phyloP scores from a whole-genome alignment of 2,888 invertebrate species.

The Cinara cedri region DNA sequence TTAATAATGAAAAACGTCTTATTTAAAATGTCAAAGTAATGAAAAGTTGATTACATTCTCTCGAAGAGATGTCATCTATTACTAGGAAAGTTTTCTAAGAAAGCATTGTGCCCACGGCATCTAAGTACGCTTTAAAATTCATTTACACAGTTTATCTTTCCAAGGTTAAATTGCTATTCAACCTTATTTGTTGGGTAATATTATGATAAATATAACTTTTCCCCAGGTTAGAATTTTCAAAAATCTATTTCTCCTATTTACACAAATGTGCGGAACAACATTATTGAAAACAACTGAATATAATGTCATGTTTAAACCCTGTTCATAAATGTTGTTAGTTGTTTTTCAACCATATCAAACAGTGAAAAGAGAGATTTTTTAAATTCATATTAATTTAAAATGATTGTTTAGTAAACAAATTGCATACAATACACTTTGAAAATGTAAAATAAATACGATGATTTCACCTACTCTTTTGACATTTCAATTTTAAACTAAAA shows the following conservation, averaged over 20 bases:
- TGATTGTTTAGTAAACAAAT: neutral
- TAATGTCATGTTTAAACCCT: too few relatives aligned
- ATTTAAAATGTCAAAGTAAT: slow-evolving; percentile 42
- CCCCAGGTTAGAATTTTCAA: neutral
- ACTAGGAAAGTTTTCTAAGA: neutral
- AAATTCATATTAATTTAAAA: neutral
- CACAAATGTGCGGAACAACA: neutral
- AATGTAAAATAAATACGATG: neutral
- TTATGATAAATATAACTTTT: slow-evolving; percentile 2
- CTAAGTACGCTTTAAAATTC: neutral
- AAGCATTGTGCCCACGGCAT: neutral
- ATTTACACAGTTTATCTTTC: neutral
- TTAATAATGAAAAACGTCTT: slow-evolving; percentile 47
- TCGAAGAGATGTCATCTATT: slow-evolving; percentile 24
- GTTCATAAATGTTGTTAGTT: neutral
- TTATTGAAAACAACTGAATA: neutral
- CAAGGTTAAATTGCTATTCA: slow-evolving; percentile 9
- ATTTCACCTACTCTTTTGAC: slow-evolving; percentile 8
- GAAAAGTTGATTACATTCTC: slow-evolving; percentile 34
- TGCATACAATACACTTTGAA: neutral
- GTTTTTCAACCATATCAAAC: too few relatives aligned
- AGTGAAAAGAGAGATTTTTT: neutral
- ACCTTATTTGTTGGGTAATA: neutral
- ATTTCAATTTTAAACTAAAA: slow-evolving; percentile 38
- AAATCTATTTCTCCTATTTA: neutral